phyloP scores from a whole-genome alignment of 2,888 invertebrate genomes.

The Protophormia terraenovae region DNA sequence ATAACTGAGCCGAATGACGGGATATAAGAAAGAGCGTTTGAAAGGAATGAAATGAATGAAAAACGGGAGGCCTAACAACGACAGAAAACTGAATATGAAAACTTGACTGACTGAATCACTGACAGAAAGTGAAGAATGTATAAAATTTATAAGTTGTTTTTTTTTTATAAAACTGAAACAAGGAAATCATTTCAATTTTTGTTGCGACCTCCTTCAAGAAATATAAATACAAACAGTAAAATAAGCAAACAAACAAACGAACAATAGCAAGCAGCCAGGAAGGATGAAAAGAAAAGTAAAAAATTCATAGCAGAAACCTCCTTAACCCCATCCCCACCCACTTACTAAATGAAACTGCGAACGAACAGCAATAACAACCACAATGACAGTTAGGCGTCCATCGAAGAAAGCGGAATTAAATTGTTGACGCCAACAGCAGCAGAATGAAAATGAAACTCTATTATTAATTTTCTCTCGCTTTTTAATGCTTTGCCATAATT shows the following conservation, averaged over 20 bases:
- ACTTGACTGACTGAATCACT: background rate
- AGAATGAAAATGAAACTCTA: conserved; percentile 56
- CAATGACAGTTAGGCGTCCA: background rate
- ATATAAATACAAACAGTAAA: background rate
- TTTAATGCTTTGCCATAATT: conserved; percentile 73
- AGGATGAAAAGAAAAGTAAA: background rate
- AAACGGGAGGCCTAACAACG: too few species aligned
- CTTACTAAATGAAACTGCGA: background rate
- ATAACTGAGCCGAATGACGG: too few species aligned
- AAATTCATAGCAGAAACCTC: background rate
- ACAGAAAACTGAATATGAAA: background rate
- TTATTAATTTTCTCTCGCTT: conserved; percentile 58
- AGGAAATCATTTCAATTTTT: background rate
- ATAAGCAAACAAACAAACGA: background rate
- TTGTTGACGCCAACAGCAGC: conserved; percentile 70
- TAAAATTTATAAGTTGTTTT: background rate
- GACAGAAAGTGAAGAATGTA: background rate
- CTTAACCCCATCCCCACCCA: background rate
- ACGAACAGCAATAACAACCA: background rate
- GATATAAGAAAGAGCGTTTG: too few species aligned
- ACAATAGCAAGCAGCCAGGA: background rate
- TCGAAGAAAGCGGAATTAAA: conserved; percentile 44
- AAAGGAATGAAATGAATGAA: too few species aligned
- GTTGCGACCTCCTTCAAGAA: background rate
- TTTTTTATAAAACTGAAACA: background rate